phyloP scores from a whole-genome alignment of 2,113 vertebrate genomes.

The Melanerpes aurifrons region DNA sequence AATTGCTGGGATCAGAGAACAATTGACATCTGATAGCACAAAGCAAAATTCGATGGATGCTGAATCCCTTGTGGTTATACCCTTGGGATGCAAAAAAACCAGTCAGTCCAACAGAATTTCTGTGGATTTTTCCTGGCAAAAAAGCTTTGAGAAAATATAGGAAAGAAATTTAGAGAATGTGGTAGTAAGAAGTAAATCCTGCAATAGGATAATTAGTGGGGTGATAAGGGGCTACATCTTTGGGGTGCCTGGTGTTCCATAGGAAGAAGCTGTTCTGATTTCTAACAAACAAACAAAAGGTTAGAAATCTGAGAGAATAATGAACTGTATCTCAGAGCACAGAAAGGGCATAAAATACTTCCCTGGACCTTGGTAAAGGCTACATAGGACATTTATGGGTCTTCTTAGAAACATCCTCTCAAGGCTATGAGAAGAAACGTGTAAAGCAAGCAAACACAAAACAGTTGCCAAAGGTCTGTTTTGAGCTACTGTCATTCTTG shows the following conservation, averaged over 20 bases:
- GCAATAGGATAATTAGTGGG: not conserved
- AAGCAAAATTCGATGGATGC: fast-evolving
- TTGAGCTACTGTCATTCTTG: not conserved
- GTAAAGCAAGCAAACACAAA: not conserved
- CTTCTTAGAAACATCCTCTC: not conserved
- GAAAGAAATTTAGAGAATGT: not conserved
- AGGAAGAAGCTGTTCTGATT: not conserved
- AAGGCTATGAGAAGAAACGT: not conserved
- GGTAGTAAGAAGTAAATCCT: not conserved
- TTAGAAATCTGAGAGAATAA: not conserved
- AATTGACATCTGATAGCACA: not conserved
- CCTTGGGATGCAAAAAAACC: not conserved
- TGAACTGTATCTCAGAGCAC: not conserved
- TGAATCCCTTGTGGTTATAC: not conserved
- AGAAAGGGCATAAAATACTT: not conserved
- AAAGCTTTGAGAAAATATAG: not conserved
- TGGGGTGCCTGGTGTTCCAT: not conserved
- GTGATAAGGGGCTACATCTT: not conserved
- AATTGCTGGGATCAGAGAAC: not conserved
- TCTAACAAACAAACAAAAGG: not conserved
- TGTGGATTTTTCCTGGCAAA: not conserved
- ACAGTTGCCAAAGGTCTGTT: not conserved
- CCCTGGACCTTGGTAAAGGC: not conserved
- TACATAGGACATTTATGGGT: fast-evolving
- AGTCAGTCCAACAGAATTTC: not conserved